Evolutionary conservation across 2,888 invertebrate species (phyloP), one percentile per base, ranked within the genome.

Genomic region (Ypsolopha sequella): DNA sequence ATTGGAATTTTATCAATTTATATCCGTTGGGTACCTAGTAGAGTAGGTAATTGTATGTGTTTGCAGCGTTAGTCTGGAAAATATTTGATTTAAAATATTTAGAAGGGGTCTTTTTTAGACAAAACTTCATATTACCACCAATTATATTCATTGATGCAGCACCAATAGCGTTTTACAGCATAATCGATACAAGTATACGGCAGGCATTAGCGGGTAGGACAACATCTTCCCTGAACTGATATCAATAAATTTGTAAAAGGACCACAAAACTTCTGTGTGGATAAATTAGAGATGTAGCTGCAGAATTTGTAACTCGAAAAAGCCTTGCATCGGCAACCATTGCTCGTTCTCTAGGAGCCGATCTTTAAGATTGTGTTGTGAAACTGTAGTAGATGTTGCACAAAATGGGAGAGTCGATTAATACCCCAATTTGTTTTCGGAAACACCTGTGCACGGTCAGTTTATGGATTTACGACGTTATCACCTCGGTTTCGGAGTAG

Each of bases 381-480:
- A 51, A 11, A 49, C 13, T 52, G 54, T 58, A 55, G 57, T 54
- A 52, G 55, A 55, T 9, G 33, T 7, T 10, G 10, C 24, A 14
- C 33, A 24, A 24, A 24, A 24, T 24, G 24, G 4, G 24, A 24
- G 24, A 24, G 24, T 24, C 24, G 24, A 13, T 43, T 2, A 34
- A 11, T 34, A 35, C 6, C 13, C 50, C 41, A 50, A 50, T 50
- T 50, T 50, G 41, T 49, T 11, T 10, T 60, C 60, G 61, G 55
- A 66, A 52, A 53, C 64, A 81, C 79, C 80, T 81, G 81, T 78
- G 71, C 66, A 54, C 63, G 61, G 68, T 63, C 68, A 69, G 73
- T 82, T 85, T 85, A 82, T 84, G 74, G 65, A 67, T 84, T 85
- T 82, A 85, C 74, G 66, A 69, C 74, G 77, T 81, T 76, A 79